A percentile compares a stretch with the other conserved stretches of the same genome.
Evolutionary conservation across 2,888 invertebrate species (phyloP).

Genomic region (Orthonychiurus folsomi): DNA sequence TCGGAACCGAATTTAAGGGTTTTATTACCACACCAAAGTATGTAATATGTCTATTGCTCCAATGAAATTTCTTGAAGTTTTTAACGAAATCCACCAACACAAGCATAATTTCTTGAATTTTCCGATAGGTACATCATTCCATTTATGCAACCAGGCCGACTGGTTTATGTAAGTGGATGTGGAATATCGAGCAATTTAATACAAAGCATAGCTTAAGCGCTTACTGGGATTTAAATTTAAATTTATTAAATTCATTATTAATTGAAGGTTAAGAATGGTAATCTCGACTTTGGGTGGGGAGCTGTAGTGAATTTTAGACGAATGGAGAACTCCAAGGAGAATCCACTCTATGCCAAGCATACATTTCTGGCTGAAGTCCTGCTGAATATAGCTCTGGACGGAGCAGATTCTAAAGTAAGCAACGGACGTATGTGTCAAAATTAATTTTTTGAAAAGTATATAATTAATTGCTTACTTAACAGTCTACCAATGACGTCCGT

Average conservation of each 20-base stretch:
- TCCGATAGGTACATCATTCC: constrained; percentile 87
- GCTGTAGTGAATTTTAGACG: constrained; percentile 87
- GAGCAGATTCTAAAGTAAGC: constrained; percentile 43
- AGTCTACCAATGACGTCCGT: constrained; percentile 40
- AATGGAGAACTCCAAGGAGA: constrained; percentile 46
- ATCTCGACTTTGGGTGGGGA: constrained; percentile 91
- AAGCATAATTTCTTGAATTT: too few relatives aligned
- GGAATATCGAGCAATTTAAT: constrained; percentile 5
- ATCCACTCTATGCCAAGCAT: constrained; percentile 32
- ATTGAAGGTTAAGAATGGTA: constrained; percentile 65
- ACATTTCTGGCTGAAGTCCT: constrained; percentile 73
- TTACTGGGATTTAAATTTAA: background rate
- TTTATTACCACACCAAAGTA: constrained; percentile 73
- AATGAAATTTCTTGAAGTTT: too few relatives aligned
- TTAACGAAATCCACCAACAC: too few relatives aligned
- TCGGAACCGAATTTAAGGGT: constrained; percentile 64
- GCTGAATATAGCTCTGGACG: constrained; percentile 64
- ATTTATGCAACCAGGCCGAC: constrained; percentile 86
- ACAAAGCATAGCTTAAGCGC: background rate
- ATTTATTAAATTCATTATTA: constrained; percentile 18
- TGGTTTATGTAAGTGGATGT: constrained; percentile 71
- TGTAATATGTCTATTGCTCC: too few relatives aligned
- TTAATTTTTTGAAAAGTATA: background rate
- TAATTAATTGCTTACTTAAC: constrained; percentile 6
- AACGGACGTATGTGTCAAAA: background rate